Conservation (phyloP, 2,888 invertebrate species). For the Nysson spinosus region DNA sequence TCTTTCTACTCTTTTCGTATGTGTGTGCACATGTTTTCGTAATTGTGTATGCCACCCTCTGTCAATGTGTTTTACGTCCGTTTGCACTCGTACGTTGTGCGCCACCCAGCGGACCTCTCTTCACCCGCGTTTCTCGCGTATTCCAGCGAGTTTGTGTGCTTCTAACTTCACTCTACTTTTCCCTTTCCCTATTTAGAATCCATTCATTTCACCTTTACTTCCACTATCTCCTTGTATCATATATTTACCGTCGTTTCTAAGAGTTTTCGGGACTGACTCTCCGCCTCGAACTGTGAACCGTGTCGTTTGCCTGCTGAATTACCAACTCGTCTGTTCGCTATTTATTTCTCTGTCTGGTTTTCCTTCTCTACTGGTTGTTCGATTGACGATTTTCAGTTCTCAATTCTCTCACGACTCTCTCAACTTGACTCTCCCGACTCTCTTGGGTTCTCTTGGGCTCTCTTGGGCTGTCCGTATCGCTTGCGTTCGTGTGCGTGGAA, state of each 20-base stretch:
- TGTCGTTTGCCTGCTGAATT: too few relatives aligned
- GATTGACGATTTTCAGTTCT: background rate
- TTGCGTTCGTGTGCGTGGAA: constrained; percentile 61
- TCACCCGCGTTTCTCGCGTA: constrained; percentile 54
- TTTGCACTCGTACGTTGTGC: constrained; percentile 51
- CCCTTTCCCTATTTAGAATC: constrained; percentile 20
- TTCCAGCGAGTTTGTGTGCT: constrained; percentile 48
- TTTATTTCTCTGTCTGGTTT: background rate
- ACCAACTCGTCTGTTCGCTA: too few relatives aligned
- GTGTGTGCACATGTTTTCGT: constrained; percentile 1
- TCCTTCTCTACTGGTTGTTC: background rate
- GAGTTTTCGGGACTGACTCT: too few relatives aligned
- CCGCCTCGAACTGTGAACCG: too few relatives aligned
- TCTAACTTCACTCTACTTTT: constrained; percentile 13
- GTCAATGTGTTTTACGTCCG: constrained; percentile 45
- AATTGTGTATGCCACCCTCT: constrained; percentile 11
- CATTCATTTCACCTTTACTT: constrained; percentile 27
- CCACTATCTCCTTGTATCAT: background rate
- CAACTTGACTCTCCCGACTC: constrained; percentile 14
- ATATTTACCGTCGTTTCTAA: too few relatives aligned
- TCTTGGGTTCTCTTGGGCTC: constrained; percentile 5
- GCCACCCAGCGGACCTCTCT: constrained; percentile 58
- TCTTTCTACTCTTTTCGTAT: background rate
- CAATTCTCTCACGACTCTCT: too few relatives aligned
- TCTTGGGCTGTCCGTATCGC: constrained; percentile 35